Base-by-base conservation (phyloP, 2,888 invertebrate species). In the Ommatoiulus sabulosus region DNA sequence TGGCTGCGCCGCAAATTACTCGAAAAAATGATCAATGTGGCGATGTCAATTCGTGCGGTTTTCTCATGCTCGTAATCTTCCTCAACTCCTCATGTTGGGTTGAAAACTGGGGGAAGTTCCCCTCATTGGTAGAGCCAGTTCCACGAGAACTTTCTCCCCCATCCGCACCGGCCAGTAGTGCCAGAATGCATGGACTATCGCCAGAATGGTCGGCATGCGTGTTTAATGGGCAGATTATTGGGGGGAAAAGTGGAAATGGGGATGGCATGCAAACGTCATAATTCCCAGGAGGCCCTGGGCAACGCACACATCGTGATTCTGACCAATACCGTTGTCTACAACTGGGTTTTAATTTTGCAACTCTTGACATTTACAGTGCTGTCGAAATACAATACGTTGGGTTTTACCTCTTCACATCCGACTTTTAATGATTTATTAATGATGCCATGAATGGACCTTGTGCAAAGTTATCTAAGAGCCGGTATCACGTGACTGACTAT, bases 151-250 rank as follows among this genome's bases (percentile, higher is more conserved):
- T n/a, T 63, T 20, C 20, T n/a, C 63, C 17, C n/a, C 63, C 20
- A 63, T 12, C n/a, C 63, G 3, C 10, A n/a, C 63, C 63, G 4
- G 20, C 2, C 63, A 63, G n/a, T n/a, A n/a, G 4, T 4, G 3
- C 63, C n/a, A 5, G 7, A 63, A 17, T 63, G 17, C 3, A 20
- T 63, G 63, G n/a, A n/a, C 63, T n/a, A 4, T 63, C n/a, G 63
- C 4, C 17, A n/a, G 63, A 63, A 63, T n/a, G 63, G 63, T 63
- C n/a, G 63, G 63, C 63, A 63, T n/a, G 63, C 63, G 63, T 63
- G 63, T 63, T 63, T 17, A 63, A 63, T n/a, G 63, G n/a, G n/a
- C n/a, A 63, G 7, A 63, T 63, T 63, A 63, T 63, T 63, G 63
- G 63, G 3, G 15, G n/a, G 63, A 20, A 63, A 63, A 63, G n/a